Evolutionary conservation across 2,888 invertebrate species (phyloP).

Genomic region (Oxycera nigricornis): DNA sequence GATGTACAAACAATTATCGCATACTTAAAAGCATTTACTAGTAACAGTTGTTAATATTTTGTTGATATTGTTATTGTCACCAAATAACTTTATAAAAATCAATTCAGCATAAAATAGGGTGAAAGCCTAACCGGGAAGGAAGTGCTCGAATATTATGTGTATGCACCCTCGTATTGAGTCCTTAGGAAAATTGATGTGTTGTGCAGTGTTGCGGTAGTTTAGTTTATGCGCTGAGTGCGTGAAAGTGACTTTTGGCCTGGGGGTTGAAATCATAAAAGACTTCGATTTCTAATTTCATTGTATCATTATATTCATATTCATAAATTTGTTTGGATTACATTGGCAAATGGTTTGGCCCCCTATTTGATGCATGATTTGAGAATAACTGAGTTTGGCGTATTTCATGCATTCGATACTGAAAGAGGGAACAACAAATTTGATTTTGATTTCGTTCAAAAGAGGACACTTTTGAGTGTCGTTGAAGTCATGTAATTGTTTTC

Average conservation of each 20-base stretch:
- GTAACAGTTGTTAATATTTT: conserved; percentile 40
- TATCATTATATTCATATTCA: conserved; percentile 36
- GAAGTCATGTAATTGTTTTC: no score
- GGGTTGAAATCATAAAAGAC: conserved; percentile 15
- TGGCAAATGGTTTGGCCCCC: neutral
- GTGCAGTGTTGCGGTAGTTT: neutral
- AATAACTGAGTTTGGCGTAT: conserved; percentile 20
- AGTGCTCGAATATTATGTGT: neutral
- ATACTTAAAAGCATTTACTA: conserved; percentile 32
- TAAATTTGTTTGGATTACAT: conserved; percentile 33
- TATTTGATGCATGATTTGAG: neutral
- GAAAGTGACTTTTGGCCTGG: neutral
- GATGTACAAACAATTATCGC: conserved; percentile 37
- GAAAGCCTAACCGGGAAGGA: neutral
- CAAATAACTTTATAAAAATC: conserved; percentile 40
- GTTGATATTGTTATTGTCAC: conserved; percentile 41
- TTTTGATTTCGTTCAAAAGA: no score
- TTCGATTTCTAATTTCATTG: conserved; percentile 29
- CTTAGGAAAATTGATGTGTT: neutral
- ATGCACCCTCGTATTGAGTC: conserved; percentile 7
- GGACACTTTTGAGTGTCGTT: no score
- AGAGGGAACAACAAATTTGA: neutral
- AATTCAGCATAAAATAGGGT: neutral
- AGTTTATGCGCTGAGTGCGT: neutral
- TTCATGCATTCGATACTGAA: neutral